A percentile compares a stretch with the other conserved stretches of the same genome.
Conservation (phyloP, 2,797 vertebrate genomes). For the Danio choprae region DNA sequence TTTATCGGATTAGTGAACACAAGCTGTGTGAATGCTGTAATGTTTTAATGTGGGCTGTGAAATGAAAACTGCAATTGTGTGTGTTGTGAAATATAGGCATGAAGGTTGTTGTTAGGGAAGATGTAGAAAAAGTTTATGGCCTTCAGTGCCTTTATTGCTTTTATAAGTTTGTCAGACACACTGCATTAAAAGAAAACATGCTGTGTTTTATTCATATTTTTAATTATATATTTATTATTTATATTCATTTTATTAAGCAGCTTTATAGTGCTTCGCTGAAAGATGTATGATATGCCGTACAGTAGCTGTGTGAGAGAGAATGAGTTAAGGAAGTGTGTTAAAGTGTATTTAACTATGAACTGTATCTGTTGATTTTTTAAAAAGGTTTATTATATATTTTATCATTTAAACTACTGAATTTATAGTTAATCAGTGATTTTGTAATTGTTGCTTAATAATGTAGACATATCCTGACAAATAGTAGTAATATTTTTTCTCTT, state of each 20-base stretch:
- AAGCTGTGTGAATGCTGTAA: not conserved
- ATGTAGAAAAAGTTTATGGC: not conserved
- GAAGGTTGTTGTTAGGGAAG: not conserved
- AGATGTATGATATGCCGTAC: not conserved
- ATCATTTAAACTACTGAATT: no score
- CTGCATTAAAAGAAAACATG: not conserved
- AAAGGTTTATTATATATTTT: no score
- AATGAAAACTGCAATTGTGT: not conserved
- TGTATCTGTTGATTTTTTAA: no score
- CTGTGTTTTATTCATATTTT: not conserved
- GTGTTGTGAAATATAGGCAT: slow-evolving; percentile 4
- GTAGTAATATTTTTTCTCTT: no score
- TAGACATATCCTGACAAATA: no score
- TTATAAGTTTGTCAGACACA: not conserved
- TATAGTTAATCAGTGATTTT: no score
- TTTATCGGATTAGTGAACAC: slow-evolving; percentile 16
- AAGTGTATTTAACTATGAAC: no score
- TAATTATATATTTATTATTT: no score
- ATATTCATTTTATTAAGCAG: not conserved
- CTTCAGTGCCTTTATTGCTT: not conserved
- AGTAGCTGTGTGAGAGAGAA: not conserved
- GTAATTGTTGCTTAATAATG: no score
- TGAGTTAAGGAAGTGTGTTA: not conserved
- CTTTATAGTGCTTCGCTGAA: not conserved
- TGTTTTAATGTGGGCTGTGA: not conserved